Conservation (phyloP, 2,113 vertebrate genomes). For the Alces alces region DNA sequence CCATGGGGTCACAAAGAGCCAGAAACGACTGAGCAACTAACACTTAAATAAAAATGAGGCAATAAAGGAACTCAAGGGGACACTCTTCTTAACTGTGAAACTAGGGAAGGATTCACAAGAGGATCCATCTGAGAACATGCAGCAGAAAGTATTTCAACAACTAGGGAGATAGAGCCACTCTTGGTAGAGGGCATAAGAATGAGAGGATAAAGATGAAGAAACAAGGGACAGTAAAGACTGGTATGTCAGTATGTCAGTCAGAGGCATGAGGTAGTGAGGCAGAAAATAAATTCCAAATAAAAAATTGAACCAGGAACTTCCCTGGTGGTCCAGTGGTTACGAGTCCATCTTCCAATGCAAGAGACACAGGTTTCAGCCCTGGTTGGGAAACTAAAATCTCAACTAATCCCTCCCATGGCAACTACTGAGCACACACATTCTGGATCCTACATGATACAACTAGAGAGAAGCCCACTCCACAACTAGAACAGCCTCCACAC, state of each 20-base stretch:
- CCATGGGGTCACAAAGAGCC: neutral
- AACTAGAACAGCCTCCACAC: neutral
- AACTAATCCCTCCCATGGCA: neutral
- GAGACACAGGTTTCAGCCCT: neutral
- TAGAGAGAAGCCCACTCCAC: neutral
- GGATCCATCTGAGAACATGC: neutral
- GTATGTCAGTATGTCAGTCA: neutral
- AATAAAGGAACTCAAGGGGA: neutral
- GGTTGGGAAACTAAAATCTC: neutral
- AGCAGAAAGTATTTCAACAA: neutral
- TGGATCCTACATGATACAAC: neutral
- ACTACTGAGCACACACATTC: neutral
- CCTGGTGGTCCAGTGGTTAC: neutral
- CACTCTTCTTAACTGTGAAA: neutral
- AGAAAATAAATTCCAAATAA: neutral
- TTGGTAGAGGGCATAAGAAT: neutral
- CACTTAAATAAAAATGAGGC: neutral
- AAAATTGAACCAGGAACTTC: neutral
- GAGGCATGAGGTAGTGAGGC: neutral
- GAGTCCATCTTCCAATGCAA: neutral
- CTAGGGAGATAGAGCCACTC: neutral
- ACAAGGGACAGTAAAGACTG: neutral
- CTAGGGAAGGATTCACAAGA: neutral
- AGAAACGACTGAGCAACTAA: neutral
- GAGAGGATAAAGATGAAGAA: neutral